Conservation (phyloP, 2,888 invertebrate species). For the Parnassius glacialis region DNA sequence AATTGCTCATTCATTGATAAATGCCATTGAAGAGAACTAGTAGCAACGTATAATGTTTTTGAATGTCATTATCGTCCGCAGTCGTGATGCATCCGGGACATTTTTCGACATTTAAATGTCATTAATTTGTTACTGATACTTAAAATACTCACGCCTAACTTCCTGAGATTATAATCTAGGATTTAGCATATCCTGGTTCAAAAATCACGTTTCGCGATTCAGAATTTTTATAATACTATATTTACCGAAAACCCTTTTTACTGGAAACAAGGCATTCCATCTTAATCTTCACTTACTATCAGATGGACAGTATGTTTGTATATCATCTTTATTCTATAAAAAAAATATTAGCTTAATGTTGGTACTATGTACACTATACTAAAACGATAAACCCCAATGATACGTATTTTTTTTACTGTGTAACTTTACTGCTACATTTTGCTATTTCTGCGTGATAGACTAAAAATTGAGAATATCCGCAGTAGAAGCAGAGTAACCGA, state of each 20-base stretch:
- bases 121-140: slow-evolving; percentile 13
- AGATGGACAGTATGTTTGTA: too few species aligned
- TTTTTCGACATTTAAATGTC: slow-evolving; percentile 19
- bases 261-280: too few species aligned
- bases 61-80: background rate
- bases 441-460: too few species aligned
- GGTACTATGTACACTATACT: background rate
- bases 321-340: too few species aligned
- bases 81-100: slow-evolving; percentile 11
- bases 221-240: background rate
- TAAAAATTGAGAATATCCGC: too few species aligned
- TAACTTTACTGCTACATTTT: too few species aligned
- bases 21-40: too few species aligned
- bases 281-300: too few species aligned
- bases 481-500: too few species aligned
- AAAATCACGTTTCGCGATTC: background rate
- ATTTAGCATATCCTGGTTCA: slow-evolving; percentile 16
- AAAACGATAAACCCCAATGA: background rate
- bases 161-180: slow-evolving; percentile 10
- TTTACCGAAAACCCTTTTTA: too few species aligned
- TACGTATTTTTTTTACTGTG: too few species aligned
- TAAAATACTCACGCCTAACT: slow-evolving; percentile 4
- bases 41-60: background rate
- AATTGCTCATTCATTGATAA: too few species aligned
- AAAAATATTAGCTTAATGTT: background rate